Evolutionary conservation across 1,140 invertebrate species (phyloP).

Genomic region (Meteorus sp.): DNA sequence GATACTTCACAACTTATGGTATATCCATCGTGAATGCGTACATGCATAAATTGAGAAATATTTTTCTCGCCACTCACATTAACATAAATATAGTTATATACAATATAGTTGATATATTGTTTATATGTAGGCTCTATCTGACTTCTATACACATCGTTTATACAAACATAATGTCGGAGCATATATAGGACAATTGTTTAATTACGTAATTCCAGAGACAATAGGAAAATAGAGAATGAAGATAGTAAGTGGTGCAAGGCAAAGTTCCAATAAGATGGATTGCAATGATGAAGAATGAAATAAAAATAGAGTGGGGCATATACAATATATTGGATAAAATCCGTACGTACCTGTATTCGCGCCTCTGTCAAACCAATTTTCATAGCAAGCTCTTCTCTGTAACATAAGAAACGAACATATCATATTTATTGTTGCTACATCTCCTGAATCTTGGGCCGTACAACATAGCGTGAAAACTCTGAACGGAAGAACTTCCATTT

Average conservation of each 20-base stretch:
- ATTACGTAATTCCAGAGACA: background rate
- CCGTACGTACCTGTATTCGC: constrained; percentile 86
- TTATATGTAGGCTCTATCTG: too few relatives aligned
- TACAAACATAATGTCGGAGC: background rate
- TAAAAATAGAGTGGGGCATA: too few relatives aligned
- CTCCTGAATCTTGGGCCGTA: too few relatives aligned
- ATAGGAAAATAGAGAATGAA: background rate
- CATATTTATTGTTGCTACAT: constrained; percentile 28
- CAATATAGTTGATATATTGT: background rate
- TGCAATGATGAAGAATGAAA: too few relatives aligned
- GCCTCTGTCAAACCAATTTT: constrained; percentile 97
- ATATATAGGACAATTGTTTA: background rate
- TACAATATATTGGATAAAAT: too few relatives aligned
- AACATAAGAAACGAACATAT: constrained; percentile 56
- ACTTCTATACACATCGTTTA: too few relatives aligned
- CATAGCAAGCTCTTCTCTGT: constrained; percentile 95
- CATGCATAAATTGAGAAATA: too few relatives aligned
- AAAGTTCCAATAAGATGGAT: background rate
- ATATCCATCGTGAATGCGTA: too few relatives aligned
- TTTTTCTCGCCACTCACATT: too few relatives aligned
- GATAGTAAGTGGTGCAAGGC: background rate
- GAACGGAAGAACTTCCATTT: too few relatives aligned
- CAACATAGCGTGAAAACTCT: too few relatives aligned
- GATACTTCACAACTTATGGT: too few relatives aligned
- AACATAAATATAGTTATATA: background rate